A percentile compares a stretch with the other conserved stretches of the same genome.
These are phyloP conservation scores for Ceratotherium simum DNA, from an alignment of 2,113 vertebrate species.

Conservation along the genomic window DNA sequence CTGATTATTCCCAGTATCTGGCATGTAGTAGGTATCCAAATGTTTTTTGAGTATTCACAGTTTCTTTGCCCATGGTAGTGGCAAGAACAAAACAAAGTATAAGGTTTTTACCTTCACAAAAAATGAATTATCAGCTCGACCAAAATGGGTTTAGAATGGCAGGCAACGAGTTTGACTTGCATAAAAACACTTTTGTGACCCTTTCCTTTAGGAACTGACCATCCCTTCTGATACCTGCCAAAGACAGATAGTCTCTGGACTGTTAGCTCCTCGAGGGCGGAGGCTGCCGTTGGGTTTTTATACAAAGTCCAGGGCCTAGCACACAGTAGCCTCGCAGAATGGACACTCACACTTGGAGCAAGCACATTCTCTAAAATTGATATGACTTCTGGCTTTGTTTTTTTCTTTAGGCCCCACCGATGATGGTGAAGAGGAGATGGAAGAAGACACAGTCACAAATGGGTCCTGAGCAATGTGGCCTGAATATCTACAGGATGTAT, in stretches of 20 bases:
- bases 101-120: neutral
- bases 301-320: too few species aligned
- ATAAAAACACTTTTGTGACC: neutral
- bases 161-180: neutral
- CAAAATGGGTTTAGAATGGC: neutral
- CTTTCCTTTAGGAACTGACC: neutral
- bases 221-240: neutral
- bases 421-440: constrained; percentile 91
- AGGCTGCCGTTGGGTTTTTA: neutral
- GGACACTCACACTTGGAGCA: accelerated
- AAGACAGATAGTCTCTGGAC: neutral
- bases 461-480: constrained; percentile 86
- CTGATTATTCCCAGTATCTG: neutral
- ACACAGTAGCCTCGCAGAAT: neutral
- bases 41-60: neutral
- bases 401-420: constrained; percentile 84
- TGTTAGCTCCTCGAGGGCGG: neutral
- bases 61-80: neutral
- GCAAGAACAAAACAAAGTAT: neutral
- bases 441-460: constrained; percentile 90
- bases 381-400: neutral
- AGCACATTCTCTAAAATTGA: neutral
- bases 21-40: neutral
- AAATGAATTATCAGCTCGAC: neutral
- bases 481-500: accelerated